Percentiles rank a stretch among this genome's conserved stretches.
Conservation (phyloP, 2,113 vertebrate species). For the Grammomys surdaster region DNA sequence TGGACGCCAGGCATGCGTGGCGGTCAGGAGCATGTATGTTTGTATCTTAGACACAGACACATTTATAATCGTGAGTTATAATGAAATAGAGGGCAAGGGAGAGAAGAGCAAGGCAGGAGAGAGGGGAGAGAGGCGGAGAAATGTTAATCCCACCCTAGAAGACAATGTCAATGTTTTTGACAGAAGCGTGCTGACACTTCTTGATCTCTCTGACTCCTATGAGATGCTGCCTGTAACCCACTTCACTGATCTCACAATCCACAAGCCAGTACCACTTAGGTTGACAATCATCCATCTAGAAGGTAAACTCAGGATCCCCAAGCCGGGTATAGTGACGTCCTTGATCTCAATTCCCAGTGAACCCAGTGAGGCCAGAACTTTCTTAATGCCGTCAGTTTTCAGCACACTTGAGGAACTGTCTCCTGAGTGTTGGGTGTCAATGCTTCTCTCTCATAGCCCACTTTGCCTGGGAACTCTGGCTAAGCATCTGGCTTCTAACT, state of each 20-base stretch:
- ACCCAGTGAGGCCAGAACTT: rapidly evolving
- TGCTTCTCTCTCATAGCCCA: neutral
- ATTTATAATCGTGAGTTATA: neutral
- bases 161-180: neutral
- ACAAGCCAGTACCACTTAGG: neutral
- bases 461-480: too few relatives aligned
- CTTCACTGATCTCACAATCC: neutral
- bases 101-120: neutral
- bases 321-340: neutral
- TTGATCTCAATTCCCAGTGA: neutral
- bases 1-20: neutral
- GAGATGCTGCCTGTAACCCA: neutral
- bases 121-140: neutral
- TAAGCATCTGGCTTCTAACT: neutral
- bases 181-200: neutral
- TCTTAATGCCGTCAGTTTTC: neutral
- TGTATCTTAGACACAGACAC: neutral
- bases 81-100: neutral
- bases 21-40: neutral
- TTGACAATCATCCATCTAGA: neutral
- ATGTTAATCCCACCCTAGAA: neutral
- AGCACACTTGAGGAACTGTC: neutral
- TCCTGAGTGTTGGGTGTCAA: neutral
- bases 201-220: neutral
- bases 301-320: neutral